A percentile compares a stretch with the other conserved stretches of the same genome.
Conservation (phyloP, 2,113 vertebrate species). For the Ranitomeya imitator region DNA sequence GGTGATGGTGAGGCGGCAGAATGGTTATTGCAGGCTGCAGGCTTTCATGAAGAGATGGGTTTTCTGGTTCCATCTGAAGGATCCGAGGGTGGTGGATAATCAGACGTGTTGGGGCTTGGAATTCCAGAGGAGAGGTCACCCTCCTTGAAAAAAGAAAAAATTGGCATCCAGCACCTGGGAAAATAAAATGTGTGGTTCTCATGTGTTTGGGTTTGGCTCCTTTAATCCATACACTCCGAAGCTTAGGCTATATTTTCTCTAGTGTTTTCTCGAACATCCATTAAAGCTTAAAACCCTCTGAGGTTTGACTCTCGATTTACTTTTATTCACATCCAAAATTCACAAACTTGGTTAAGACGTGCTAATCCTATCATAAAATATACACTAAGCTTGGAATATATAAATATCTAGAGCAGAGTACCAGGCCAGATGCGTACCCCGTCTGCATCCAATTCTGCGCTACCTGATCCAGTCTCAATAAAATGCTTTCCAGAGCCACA, state of each 20-base stretch:
- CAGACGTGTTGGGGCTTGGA: too few species aligned
- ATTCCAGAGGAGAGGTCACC: background rate
- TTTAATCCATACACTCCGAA: background rate
- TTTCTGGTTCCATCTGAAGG: too few species aligned
- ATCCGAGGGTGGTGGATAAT: too few species aligned
- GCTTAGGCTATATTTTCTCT: constrained; percentile 2
- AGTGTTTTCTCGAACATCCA: background rate
- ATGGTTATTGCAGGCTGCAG: too few species aligned
- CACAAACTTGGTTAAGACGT: constrained; percentile 14
- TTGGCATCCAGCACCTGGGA: background rate
- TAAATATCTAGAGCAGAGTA: background rate
- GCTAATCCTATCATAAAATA: constrained; percentile 37
- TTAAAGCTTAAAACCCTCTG: constrained; percentile 6
- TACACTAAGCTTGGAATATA: constrained; percentile 13
- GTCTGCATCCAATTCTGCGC: background rate
- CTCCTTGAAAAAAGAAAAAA: background rate
- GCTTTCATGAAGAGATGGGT: too few species aligned
- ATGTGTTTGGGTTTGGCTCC: background rate
- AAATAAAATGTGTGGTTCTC: constrained; percentile 1
- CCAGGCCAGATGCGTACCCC: background rate
- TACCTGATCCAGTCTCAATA: constrained; percentile 27
- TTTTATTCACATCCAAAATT: constrained; percentile 36
- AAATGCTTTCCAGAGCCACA: background rate
- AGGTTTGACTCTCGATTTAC: constrained; percentile 3
- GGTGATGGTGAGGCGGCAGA: too few species aligned